Conservation (phyloP, 1,140 invertebrate species). For the Cecropterus lyciades region DNA sequence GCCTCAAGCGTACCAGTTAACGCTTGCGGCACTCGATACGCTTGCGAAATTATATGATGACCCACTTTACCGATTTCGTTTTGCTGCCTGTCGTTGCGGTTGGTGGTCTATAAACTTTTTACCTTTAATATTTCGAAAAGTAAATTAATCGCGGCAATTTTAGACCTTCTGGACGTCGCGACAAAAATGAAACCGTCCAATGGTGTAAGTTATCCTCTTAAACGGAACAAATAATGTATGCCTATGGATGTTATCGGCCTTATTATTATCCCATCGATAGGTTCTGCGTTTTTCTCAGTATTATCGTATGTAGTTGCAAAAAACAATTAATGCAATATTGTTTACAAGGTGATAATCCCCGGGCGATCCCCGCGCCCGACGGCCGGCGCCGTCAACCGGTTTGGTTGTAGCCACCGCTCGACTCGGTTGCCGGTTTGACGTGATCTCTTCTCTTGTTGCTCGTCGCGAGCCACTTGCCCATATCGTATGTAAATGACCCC, state of each 20-base stretch:
- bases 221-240: not conserved
- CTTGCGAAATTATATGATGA: constrained; percentile 83
- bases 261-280: not conserved
- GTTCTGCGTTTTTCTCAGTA: not conserved
- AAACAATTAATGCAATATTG: constrained; percentile 77
- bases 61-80: constrained; percentile 81
- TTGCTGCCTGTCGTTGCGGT: constrained; percentile 68
- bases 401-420: constrained; percentile 72
- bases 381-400: constrained; percentile 78
- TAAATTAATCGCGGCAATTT: constrained; percentile 23
- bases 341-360: constrained; percentile 79
- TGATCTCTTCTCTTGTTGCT: constrained; percentile 74
- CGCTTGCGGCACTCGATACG: constrained; percentile 81
- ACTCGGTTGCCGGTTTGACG: constrained; percentile 76
- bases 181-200: constrained; percentile 13
- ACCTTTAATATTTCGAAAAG: constrained; percentile 67
- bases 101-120: constrained; percentile 71
- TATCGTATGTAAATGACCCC: constrained; percentile 77
- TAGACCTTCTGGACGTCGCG: constrained; percentile 27
- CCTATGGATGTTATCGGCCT: not conserved
- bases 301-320: constrained; percentile 23
- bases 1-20: constrained; percentile 77
- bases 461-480: constrained; percentile 62
- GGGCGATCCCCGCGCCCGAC: constrained; percentile 63
- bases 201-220: not conserved